Evolutionary conservation across 2,888 invertebrate genomes (phyloP).

Genomic region (Pristionchus entomophagus): DNA sequence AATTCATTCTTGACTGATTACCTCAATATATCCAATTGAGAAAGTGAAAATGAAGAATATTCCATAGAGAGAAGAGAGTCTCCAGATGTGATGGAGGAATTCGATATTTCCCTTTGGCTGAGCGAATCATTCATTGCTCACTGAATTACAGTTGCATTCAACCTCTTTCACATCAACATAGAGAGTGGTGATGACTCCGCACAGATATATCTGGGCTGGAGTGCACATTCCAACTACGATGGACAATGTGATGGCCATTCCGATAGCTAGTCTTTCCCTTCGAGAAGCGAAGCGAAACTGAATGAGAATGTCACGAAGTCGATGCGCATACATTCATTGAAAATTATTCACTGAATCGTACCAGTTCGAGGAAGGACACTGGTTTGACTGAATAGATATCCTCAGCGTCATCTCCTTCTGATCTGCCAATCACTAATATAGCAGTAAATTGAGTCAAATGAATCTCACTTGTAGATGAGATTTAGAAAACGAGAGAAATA

Average conservation of each 20-base stretch:
- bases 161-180: too few relatives aligned
- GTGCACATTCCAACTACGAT: neutral
- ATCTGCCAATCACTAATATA: neutral
- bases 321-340: too few relatives aligned
- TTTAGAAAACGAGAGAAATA: neutral
- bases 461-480: neutral
- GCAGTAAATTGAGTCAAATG: too few relatives aligned
- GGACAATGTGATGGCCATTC: neutral
- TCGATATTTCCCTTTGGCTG: constrained; percentile 4
- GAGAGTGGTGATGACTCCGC: neutral
- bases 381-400: neutral
- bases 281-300: neutral
- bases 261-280: neutral
- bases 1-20: neutral
- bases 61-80: neutral
- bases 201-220: neutral
- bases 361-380: neutral
- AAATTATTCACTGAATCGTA: too few relatives aligned
- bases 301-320: too few relatives aligned
- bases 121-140: too few relatives aligned
- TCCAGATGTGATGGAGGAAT: neutral
- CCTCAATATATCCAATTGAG: neutral
- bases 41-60: constrained; percentile 3
- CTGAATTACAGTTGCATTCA: neutral
- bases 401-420: neutral